These are phyloP conservation scores for Columba janthina DNA, from an alignment of 2,113 vertebrate genomes.

Conservation along the genomic window DNA sequence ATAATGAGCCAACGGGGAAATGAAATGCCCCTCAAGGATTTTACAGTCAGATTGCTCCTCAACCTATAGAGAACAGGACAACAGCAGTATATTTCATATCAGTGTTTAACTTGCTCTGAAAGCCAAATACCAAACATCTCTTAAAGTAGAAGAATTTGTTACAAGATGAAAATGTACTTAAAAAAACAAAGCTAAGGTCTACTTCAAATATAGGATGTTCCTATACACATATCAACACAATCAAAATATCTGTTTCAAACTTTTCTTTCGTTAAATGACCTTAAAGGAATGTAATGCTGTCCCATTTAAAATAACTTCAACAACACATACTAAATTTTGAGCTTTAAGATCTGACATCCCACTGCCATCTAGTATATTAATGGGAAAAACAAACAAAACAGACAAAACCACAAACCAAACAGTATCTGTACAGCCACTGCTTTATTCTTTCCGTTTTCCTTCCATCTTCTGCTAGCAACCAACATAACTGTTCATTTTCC, in stretches of 20 bases:
- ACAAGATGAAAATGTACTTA: background rate
- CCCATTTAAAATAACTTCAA: background rate
- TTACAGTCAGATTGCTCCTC: slow-evolving; percentile 91
- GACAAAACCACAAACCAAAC: no score
- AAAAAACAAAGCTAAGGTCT: background rate
- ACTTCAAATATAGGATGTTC: background rate
- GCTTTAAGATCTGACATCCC: background rate
- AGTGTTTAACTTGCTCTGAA: background rate
- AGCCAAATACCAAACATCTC: background rate
- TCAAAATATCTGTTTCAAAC: background rate
- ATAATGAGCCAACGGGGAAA: slow-evolving; percentile 92
- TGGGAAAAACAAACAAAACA: background rate
- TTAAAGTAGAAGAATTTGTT: background rate
- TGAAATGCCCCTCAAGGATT: slow-evolving; percentile 92
- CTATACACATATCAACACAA: background rate
- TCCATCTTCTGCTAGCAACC: background rate
- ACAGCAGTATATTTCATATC: background rate
- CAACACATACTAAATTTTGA: background rate
- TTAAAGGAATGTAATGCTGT: background rate
- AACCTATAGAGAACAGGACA: slow-evolving; percentile 72
- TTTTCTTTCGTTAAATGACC: background rate
- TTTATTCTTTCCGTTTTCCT: background rate
- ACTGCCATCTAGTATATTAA: background rate
- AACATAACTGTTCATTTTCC: background rate
- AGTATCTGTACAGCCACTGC: background rate